Conservation (phyloP, 2,113 vertebrate species). For the Hippopotamus amphibius region DNA sequence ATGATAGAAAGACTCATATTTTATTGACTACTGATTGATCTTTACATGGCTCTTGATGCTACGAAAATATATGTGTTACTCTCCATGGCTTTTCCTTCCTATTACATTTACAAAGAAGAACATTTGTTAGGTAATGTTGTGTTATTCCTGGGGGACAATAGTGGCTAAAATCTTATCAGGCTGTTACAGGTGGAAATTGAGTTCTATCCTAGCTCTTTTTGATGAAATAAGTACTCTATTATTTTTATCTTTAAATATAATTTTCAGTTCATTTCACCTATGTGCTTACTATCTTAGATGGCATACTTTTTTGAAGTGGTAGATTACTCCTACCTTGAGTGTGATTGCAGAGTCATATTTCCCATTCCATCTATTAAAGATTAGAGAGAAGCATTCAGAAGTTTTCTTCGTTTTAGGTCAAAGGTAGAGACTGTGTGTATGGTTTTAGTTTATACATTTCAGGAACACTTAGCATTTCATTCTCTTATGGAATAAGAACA, state of each 20-base stretch:
- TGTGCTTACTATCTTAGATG: neutral
- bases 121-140: neutral
- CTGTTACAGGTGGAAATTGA: neutral
- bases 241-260: neutral
- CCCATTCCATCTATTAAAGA: neutral
- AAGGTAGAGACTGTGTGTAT: neutral
- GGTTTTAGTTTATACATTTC: slow-evolving; percentile 8
- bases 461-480: neutral
- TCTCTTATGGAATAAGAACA: neutral
- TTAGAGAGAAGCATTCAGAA: neutral
- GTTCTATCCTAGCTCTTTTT: neutral
- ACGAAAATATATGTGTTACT: neutral
- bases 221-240: neutral
- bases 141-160: neutral
- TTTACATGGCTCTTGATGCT: neutral
- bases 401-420: slow-evolving; percentile 39
- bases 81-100: neutral
- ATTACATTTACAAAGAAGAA: slow-evolving; percentile 37
- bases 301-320: neutral
- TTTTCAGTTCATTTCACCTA: neutral
- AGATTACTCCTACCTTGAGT: neutral
- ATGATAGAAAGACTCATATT: neutral
- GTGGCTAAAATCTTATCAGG: neutral
- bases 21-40: neutral
- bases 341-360: neutral